Evolutionary conservation across 2,113 vertebrate species (phyloP).

Genomic region (Rhineura floridana): DNA sequence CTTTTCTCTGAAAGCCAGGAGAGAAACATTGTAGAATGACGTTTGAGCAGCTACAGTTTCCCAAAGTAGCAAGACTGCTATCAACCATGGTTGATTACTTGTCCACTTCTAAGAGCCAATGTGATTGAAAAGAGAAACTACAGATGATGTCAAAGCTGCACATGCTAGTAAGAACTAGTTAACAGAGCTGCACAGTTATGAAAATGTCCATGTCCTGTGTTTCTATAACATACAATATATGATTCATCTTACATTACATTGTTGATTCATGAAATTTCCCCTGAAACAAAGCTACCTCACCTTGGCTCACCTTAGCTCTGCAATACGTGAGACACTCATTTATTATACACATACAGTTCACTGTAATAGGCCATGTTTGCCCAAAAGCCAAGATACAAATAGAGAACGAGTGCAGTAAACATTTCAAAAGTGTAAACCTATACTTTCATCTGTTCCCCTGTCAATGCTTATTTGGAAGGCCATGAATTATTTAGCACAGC

Average conservation of each 20-base stretch:
- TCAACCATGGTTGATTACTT: background rate
- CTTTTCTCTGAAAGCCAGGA: constrained; percentile 33
- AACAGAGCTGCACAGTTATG: constrained; percentile 60
- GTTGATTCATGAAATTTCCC: constrained; percentile 38
- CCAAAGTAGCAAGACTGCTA: constrained; percentile 14
- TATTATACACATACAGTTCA: constrained; percentile 14
- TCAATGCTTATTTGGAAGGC: constrained; percentile 43
- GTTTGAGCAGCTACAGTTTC: background rate
- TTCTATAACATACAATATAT: constrained; percentile 45
- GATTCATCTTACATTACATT: constrained; percentile 34
- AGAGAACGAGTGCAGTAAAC: constrained; percentile 35
- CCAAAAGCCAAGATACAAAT: constrained; percentile 35
- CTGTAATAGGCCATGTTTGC: constrained; percentile 2
- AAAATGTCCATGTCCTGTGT: constrained; percentile 59
- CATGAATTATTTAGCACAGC: background rate
- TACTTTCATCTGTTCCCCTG: constrained; percentile 42
- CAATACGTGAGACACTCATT: constrained; percentile 30
- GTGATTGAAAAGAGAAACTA: constrained; percentile 40
- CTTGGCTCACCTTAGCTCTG: background rate
- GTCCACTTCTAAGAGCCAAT: constrained; percentile 11
- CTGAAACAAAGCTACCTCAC: constrained; percentile 40
- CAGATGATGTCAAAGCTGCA: constrained; percentile 49
- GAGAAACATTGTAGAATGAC: constrained; percentile 38
- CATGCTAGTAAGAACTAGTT: constrained; percentile 32
- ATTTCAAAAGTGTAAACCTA: background rate